Conservation (phyloP, 1,140 invertebrate genomes). For the Drosophila sp. region DNA sequence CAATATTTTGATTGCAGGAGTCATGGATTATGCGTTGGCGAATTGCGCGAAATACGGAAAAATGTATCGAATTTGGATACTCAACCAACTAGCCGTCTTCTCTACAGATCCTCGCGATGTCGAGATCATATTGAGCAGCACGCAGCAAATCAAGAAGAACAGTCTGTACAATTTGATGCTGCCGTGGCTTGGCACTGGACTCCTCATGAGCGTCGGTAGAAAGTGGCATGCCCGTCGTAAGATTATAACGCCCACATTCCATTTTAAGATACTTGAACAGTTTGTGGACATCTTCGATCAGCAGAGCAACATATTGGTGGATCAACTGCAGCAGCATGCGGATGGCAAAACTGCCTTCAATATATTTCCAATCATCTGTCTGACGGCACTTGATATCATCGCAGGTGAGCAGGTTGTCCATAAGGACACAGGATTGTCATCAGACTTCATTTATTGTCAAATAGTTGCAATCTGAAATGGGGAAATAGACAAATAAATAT, state of each 20-base stretch:
- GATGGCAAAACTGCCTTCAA: constrained; percentile 64
- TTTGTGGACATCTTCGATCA: constrained; percentile 89
- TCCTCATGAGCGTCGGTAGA: constrained; percentile 80
- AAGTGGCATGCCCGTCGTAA: constrained; percentile 72
- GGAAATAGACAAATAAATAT: too few species aligned
- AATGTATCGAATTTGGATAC: constrained; percentile 88
- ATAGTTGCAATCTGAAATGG: too few species aligned
- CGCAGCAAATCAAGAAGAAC: constrained; percentile 70
- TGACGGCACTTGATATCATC: constrained; percentile 69
- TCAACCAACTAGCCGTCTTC: constrained; percentile 82
- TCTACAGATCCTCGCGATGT: constrained; percentile 82
- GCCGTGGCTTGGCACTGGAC: constrained; percentile 84
- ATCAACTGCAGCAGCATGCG: constrained; percentile 84
- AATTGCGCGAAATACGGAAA: constrained; percentile 70
- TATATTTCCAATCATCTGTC: constrained; percentile 61
- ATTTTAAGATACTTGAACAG: constrained; percentile 87
- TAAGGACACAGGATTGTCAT: background rate
- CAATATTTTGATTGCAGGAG: constrained; percentile 35
- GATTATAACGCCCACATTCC: constrained; percentile 91
- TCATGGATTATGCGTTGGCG: constrained; percentile 51
- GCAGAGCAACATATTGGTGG: constrained; percentile 87
- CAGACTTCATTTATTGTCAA: too few species aligned
- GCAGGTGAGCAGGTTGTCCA: constrained; percentile 40
- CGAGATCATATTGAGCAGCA: constrained; percentile 65
- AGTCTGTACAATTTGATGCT: constrained; percentile 82